Conservation (phyloP, 2,888 invertebrate species). For the Drosophila ezoana region DNA sequence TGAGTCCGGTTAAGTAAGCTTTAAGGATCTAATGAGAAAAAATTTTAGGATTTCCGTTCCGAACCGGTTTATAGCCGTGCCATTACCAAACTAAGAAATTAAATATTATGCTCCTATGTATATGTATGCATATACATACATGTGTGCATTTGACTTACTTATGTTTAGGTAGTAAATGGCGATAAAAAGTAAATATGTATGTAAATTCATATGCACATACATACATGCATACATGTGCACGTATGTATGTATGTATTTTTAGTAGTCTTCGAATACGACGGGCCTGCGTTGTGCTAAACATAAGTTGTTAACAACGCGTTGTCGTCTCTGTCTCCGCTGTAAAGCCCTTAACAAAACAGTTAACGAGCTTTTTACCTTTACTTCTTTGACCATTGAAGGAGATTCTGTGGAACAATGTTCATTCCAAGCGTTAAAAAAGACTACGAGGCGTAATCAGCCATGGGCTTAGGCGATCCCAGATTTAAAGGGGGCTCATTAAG, state of each 20-base stretch:
- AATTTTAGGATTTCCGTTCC: too few species aligned
- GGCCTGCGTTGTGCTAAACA: constrained; percentile 23
- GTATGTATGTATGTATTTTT: background rate
- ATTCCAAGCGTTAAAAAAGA: constrained; percentile 17
- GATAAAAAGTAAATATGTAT: constrained; percentile 5
- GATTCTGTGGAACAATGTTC: constrained; percentile 45
- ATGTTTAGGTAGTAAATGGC: background rate
- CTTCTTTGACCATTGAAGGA: constrained; percentile 35
- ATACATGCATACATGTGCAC: background rate
- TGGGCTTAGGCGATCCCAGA: constrained; percentile 13
- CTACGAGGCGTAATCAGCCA: constrained; percentile 17
- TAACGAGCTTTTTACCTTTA: constrained; percentile 60
- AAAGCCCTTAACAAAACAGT: constrained; percentile 60
- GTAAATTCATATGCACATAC: constrained; percentile 5
- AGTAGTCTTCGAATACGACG: constrained; percentile 16
- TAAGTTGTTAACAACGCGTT: constrained; percentile 51
- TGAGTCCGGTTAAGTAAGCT: too few species aligned
- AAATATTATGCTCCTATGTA: background rate
- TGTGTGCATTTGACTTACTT: background rate
- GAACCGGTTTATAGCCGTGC: too few species aligned
- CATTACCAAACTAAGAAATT: too few species aligned
- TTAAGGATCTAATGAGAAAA: too few species aligned
- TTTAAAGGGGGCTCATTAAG: constrained; percentile 1
- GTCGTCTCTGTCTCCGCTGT: constrained; percentile 32
- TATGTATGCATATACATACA: background rate